phyloP scores from a whole-genome alignment of 1,140 invertebrate species.

The Sminthurides bifidus region DNA sequence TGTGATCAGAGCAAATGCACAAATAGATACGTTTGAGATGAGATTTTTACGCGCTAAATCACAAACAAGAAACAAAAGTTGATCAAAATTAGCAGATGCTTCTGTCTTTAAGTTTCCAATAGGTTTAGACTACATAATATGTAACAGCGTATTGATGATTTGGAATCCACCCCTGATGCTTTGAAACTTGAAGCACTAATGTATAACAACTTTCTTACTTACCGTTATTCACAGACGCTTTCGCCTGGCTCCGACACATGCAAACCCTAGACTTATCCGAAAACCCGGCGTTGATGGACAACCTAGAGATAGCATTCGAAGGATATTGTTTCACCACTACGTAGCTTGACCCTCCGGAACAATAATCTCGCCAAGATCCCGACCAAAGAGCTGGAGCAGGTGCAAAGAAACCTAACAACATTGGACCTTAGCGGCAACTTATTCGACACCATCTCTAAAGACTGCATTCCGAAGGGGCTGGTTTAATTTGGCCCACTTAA shows the following conservation, averaged over 20 bases:
- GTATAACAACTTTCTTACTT: too few relatives aligned
- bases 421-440: constrained; percentile 15
- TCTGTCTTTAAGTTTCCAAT: neutral
- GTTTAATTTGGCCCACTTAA: neutral
- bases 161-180: too few relatives aligned
- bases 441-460: neutral
- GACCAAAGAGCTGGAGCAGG: neutral
- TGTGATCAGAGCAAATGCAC: too few relatives aligned
- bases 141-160: too few relatives aligned
- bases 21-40: too few relatives aligned
- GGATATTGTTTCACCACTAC: neutral
- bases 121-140: too few relatives aligned
- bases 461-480: constrained; percentile 6
- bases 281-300: constrained; percentile 13
- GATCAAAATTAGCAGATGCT: neutral
- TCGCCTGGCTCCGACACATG: constrained; percentile 7
- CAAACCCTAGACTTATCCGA: constrained; percentile 14
- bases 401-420: neutral
- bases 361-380: constrained; percentile 12
- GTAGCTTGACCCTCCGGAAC: constrained; percentile 3
- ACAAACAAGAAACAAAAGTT: neutral
- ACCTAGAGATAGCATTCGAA: neutral
- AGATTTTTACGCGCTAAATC: too few relatives aligned
- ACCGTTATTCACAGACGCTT: constrained; percentile 17
- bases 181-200: too few relatives aligned